Conservation (phyloP, 2,113 vertebrate species). For the Psettodes erumei region DNA sequence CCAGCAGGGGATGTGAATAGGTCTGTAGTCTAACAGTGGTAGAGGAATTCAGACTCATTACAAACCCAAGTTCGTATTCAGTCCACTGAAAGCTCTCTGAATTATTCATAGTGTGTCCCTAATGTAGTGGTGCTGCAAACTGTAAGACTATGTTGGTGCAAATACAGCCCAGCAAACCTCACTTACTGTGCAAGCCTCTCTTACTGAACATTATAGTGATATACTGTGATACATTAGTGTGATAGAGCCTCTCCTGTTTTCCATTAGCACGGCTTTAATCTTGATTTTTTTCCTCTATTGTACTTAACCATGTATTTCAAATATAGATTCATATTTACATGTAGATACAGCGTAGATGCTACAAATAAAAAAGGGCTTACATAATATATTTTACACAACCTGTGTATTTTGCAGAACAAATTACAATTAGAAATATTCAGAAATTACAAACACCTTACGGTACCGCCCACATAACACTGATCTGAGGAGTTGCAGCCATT, state of each 20-base stretch:
- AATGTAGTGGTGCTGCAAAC: slow-evolving; percentile 73
- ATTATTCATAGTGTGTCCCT: slow-evolving; percentile 72
- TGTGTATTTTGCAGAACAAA: slow-evolving; percentile 48
- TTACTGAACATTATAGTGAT: slow-evolving; percentile 58
- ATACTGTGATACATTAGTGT: slow-evolving; percentile 61
- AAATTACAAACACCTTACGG: slow-evolving; percentile 56
- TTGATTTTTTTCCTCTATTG: slow-evolving; percentile 37
- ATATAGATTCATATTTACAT: slow-evolving; percentile 59
- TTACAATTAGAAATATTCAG: slow-evolving; percentile 40
- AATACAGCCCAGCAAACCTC: slow-evolving; percentile 55
- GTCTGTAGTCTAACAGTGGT: slow-evolving; percentile 66
- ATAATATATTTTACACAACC: slow-evolving; percentile 38
- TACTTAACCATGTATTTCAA: slow-evolving; percentile 58
- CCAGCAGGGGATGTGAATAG: slow-evolving; percentile 71
- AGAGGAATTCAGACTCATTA: slow-evolving; percentile 74
- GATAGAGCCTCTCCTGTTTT: slow-evolving; percentile 54
- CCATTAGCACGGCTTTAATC: slow-evolving; percentile 64
- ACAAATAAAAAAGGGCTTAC: slow-evolving; percentile 42
- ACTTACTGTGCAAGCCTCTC: slow-evolving; percentile 45
- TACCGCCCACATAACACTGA: slow-evolving; percentile 49
- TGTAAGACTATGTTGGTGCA: slow-evolving; percentile 58
- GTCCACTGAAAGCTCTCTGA: slow-evolving; percentile 68
- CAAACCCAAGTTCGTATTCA: slow-evolving; percentile 70
- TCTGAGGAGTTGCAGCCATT: slow-evolving; percentile 58
- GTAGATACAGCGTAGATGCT: slow-evolving; percentile 32